Conservation (phyloP, 2,888 invertebrate species). For the Oithona nana region DNA sequence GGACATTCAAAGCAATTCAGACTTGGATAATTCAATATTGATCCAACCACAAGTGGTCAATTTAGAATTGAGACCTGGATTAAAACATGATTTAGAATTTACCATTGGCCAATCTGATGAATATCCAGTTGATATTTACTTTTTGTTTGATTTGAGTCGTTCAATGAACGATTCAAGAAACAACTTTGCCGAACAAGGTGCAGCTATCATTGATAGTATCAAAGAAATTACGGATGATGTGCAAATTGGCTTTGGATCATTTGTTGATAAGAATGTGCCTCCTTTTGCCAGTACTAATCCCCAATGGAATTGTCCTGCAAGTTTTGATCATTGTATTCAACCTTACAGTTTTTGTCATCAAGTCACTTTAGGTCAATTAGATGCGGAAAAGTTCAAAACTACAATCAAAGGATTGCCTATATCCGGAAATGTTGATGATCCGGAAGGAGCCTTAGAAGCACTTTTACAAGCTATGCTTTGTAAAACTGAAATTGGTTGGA, state of each 20-base stretch:
- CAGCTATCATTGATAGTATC: not conserved
- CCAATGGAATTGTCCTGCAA: constrained; percentile 3
- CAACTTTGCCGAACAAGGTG: constrained; percentile 3
- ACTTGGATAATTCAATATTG: not conserved
- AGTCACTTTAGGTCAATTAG: not conserved
- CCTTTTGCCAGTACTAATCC: constrained; percentile 6
- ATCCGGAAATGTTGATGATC: constrained; percentile 16
- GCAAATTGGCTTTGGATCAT: constrained; percentile 13
- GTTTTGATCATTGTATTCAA: not conserved
- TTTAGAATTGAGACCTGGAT: not conserved
- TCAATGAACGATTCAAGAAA: constrained; percentile 10
- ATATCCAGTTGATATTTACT: constrained; percentile 14
- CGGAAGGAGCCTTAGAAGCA: constrained; percentile 11
- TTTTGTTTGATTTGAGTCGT: constrained; percentile 7
- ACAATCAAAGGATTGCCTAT: not conserved
- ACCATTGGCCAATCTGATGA: not conserved
- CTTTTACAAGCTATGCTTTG: constrained; percentile 13
- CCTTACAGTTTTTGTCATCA: constrained; percentile 16
- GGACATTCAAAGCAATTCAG: not conserved
- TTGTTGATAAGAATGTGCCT: constrained; percentile 14
- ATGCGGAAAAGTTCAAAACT: not conserved
- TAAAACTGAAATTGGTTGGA: constrained; percentile 5
- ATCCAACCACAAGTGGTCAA: not conserved
- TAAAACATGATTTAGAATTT: not conserved
- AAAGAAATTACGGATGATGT: not conserved